Base-by-base conservation (phyloP, 2,888 invertebrate species). In the Agonum fuliginosum region DNA sequence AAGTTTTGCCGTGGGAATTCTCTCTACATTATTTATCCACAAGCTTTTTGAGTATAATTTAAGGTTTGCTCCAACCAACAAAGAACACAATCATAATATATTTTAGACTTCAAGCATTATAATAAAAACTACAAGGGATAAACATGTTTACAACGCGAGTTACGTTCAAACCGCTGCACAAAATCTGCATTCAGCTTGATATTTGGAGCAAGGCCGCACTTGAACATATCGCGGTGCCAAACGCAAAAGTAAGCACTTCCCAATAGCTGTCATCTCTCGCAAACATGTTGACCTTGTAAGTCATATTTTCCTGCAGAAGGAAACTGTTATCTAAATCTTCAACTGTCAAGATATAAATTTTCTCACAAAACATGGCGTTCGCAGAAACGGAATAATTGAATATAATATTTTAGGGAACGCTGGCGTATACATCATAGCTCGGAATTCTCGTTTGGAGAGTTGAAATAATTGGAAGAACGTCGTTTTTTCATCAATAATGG, bases 241-340 rank as follows among this genome's bases (percentile, higher is more conserved):
- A 6, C 37, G 1, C 37, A 37, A n/a, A n/a, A n/a, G n/a, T n/a
- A n/a, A n/a, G n/a, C n/a, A n/a, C n/a, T 10, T 8, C 17, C 8
- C 48, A 54, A 54, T 22, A 12, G n/a, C n/a, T 54, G 54, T 24
- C 24, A 24, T 54, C 10, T 12, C 10, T 54, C 22, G 12, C 22
- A 54, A 54, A 24, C 24, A 54, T 54, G 54, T 24, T 54, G 24
- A 54, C 8, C 19, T 48, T 48, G 17, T 54, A 54, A 30, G 12
- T 8, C 19, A 19, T 19, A 19, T 48, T 48, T 48, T 48, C 19
- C 17, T 17, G 1, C 1, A 10, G 19, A 17, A 54, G 12, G 14
- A 54, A 54, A 54, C n/a, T 14, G 46, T 54, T 54, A 54, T 54
- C 54, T 54, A 24, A 54, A 54, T 54, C 54, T 54, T 0, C 54